Evolutionary conservation across 2,113 vertebrate genomes (phyloP).

Genomic region (Ochotona princeps): DNA sequence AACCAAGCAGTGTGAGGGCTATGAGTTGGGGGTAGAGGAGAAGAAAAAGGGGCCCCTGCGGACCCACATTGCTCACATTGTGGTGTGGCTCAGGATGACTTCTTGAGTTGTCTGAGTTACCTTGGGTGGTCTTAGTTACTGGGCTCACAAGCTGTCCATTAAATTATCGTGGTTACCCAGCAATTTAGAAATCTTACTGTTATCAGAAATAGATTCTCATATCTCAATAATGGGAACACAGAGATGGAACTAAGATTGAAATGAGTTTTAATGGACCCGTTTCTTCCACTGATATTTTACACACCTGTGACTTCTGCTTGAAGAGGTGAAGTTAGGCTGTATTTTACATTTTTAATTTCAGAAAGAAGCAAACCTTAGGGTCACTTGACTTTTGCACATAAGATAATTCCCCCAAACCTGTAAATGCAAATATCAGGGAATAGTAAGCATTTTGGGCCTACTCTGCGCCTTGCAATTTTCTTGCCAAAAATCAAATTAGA

Average conservation of each 20-base stretch:
- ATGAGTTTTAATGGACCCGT: not conserved
- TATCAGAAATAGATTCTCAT: not conserved
- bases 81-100: not conserved
- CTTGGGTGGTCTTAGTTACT: not conserved
- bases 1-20: not conserved
- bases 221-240: not conserved
- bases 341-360: conserved; percentile 21
- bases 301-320: not conserved
- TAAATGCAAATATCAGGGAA: not conserved
- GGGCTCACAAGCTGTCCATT: conserved; percentile 2
- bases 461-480: not conserved
- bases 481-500: not conserved
- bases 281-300: not conserved
- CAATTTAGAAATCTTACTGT: not conserved
- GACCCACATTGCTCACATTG: not conserved
- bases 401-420: not conserved
- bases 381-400: not conserved
- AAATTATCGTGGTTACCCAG: conserved; percentile 34
- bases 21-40: not conserved
- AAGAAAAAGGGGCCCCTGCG: not conserved
- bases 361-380: not conserved
- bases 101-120: not conserved
- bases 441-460: not conserved
- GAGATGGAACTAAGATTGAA: not conserved
- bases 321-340: not conserved